Evolutionary conservation across 2,113 vertebrate species (phyloP).

Genomic region (Coptodon rendalli): DNA sequence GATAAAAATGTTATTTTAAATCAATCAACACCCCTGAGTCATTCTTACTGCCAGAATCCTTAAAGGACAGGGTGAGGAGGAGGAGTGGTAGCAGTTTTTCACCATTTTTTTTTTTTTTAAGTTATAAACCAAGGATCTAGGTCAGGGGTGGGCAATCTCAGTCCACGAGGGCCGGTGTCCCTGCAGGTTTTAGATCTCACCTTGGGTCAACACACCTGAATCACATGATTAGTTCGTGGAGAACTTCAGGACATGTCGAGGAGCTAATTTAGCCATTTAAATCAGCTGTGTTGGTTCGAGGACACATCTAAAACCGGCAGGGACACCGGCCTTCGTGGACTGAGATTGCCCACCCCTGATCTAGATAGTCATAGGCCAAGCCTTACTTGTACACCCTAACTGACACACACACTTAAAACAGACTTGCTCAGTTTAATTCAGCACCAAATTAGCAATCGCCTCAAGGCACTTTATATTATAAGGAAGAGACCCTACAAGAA

Average conservation of each 20-base stretch:
- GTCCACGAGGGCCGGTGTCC: no score
- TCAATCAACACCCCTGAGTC: neutral
- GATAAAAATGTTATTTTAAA: neutral
- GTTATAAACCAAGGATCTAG: neutral
- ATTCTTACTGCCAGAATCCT: neutral
- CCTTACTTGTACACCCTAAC: accelerated
- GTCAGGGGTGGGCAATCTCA: no score
- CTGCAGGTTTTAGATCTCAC: no score
- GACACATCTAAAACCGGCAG: no score
- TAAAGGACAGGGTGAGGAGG: neutral
- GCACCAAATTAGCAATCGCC: neutral
- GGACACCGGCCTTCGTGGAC: no score
- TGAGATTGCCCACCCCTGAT: no score
- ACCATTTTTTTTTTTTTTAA: accelerated
- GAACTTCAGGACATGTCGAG: no score
- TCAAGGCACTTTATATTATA: neutral
- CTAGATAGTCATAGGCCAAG: neutral
- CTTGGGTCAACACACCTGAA: no score
- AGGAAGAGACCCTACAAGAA: neutral
- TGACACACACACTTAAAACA: neutral
- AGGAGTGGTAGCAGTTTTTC: neutral
- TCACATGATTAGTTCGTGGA: no score
- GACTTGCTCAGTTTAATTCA: neutral
- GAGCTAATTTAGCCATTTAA: no score
- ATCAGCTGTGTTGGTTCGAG: no score